These are phyloP conservation scores for Crypturellus undulatus DNA, from an alignment of 2,113 vertebrate species.

Conservation along the genomic window DNA sequence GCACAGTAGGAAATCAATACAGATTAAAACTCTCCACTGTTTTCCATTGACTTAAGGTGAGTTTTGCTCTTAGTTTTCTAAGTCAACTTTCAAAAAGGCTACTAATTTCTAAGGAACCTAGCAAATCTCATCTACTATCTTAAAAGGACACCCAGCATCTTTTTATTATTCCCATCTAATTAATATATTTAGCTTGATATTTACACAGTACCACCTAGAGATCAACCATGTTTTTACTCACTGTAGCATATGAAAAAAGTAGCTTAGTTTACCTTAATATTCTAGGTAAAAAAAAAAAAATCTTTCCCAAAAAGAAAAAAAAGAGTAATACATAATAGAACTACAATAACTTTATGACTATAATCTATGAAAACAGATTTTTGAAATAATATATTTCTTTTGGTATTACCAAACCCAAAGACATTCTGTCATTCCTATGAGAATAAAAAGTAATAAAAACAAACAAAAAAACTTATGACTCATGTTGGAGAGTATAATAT, in stretches of 20 bases:
- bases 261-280: not conserved
- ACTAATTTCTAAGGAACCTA: not conserved
- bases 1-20: not conserved
- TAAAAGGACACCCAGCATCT: not conserved
- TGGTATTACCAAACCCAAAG: not conserved
- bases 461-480: not conserved
- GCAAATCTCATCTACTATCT: not conserved
- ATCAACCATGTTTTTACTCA: not conserved
- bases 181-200: not conserved
- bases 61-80: not conserved
- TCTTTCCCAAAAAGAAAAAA: not conserved
- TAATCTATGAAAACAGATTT: not conserved
- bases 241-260: not conserved
- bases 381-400: not conserved
- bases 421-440: not conserved
- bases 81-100: not conserved
- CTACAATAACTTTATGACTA: not conserved
- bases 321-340: not conserved
- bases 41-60: not conserved
- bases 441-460: not conserved
- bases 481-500: rapidly evolving
- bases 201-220: not conserved
- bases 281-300: not conserved
- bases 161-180: not conserved
- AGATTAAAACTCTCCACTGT: not conserved